Base-by-base conservation (phyloP, 2,113 vertebrate species). In the Grammomys dolichurus region DNA sequence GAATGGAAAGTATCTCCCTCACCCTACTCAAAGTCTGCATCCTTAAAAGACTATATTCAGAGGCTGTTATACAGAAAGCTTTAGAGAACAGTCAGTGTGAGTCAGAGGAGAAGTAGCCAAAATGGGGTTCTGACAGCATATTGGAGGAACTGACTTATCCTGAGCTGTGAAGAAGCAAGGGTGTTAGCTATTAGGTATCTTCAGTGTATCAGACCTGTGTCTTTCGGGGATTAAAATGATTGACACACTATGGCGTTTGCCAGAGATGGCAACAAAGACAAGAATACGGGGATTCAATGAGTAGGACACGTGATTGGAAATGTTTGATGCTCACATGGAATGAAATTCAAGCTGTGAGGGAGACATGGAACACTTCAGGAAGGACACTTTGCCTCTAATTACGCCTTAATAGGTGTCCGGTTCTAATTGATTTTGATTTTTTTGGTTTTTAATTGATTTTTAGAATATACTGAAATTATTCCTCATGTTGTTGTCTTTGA, bases 1-100 rank as follows among this genome's bases (percentile, higher is more conserved):
- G 43, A 16, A 13, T 51, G 0, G 7, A 13, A 75, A 2, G 3
- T 14, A 24, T 1, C 5, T 56, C 13, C 8, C 12, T 26, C 2
- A 73, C 3, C 36, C 19, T 14, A 76, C 0, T 40, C 33, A 20
- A 46, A 43, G 19, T 3, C 65, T 75, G 31, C 19, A 22, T 9
- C 33, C 78, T 69, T 60, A 58, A 69, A 88, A 26, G 19, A 28
- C 16, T 58, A 4, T 10, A 4, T 73, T 22, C 26, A 77, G 43
- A 56, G 51, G 13, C 22, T 46, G 31, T 12, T 26, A 77, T 36
- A 51, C n/a, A 60, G 11, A 54, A 54, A 17, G 31, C 11, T 56
- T 58, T 11, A 0, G 56, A 43, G 12, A 9, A 11, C n/a, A n/a
- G 28, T 20, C 48, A 26, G 4, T 24, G 40, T n/a, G 73, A 91